phyloP scores from a whole-genome alignment of 2,797 vertebrate species.

The Sylvilagus floridanus region DNA sequence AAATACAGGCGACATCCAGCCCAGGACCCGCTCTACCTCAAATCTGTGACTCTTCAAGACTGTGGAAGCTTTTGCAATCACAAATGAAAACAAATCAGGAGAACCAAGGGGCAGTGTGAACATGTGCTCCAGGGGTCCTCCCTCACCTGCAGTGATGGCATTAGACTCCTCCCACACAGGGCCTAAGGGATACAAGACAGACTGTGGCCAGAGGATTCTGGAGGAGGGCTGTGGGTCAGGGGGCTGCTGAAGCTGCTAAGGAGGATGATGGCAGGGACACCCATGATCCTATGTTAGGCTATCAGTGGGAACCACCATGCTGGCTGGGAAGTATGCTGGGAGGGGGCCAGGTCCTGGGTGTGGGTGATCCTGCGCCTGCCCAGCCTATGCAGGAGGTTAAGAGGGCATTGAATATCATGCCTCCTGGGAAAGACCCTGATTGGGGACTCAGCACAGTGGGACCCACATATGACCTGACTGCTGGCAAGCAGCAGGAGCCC shows the following conservation, averaged over 20 bases:
- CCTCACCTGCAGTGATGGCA: fast-evolving
- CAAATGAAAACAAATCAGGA: not conserved
- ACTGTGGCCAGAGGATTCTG: no score
- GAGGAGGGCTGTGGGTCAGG: not conserved
- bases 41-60: not conserved
- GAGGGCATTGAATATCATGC: no score
- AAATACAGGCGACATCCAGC: not conserved
- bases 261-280: not conserved
- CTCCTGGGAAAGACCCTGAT: no score
- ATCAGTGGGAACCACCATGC: not conserved
- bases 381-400: no score
- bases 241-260: not conserved
- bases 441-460: no score
- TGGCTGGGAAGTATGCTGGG: not conserved
- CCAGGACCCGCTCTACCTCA: not conserved
- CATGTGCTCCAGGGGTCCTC: not conserved
- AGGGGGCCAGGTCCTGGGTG: not conserved
- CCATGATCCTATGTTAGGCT: not conserved
- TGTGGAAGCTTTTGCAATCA: not conserved
- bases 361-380: no score
- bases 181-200: not conserved
- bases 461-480: no score
- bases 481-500: no score
- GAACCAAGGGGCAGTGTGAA: not conserved
- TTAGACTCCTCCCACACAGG: not conserved